Conservation (phyloP, 2,113 vertebrate species). For the Hiodon tergisus region DNA sequence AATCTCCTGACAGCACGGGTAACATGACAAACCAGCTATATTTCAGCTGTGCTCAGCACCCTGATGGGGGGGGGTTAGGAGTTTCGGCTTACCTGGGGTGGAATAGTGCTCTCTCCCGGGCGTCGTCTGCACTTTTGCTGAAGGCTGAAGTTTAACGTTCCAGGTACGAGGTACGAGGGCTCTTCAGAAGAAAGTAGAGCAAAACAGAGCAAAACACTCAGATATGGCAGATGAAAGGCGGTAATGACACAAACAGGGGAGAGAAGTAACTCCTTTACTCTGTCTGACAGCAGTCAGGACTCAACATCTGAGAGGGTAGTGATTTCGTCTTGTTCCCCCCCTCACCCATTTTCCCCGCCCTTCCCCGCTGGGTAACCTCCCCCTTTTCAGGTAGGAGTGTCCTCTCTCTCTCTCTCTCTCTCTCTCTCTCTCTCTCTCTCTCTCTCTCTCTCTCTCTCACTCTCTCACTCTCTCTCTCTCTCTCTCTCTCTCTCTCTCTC, state of each 20-base stretch:
- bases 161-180: background rate
- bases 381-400: no score
- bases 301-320: conserved; percentile 29
- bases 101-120: conserved; percentile 17
- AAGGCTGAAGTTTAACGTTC: background rate
- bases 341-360: no score
- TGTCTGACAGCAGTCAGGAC: conserved; percentile 43
- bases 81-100: conserved; percentile 45
- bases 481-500: conserved; percentile 39
- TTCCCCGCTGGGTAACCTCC: no score
- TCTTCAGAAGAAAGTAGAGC: background rate
- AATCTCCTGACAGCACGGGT: background rate
- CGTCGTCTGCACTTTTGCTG: background rate
- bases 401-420: no score
- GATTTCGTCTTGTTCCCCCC: conserved; percentile 22
- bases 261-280: no score
- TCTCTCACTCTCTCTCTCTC: conserved; percentile 36
- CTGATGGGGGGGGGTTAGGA: background rate
- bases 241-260: background rate
- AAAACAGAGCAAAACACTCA: no score
- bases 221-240: background rate
- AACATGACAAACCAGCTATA: background rate
- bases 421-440: conserved; percentile 33
- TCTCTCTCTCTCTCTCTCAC: conserved; percentile 42
- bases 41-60: background rate